phyloP scores from a whole-genome alignment of 1,140 invertebrate genomes.

The Manduca sexta region DNA sequence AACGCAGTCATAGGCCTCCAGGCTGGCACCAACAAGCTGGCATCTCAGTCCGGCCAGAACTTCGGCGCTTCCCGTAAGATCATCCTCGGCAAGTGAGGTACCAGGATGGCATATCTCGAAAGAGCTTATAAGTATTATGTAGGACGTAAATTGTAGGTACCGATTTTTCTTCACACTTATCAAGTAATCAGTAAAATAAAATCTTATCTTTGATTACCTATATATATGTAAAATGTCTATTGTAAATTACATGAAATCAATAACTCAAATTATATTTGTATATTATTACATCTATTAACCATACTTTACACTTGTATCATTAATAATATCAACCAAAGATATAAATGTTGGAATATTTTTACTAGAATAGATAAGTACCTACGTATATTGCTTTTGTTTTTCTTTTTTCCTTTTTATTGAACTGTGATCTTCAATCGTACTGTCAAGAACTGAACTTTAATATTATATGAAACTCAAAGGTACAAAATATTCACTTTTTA shows the following conservation, averaged over 20 bases:
- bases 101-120: slow-evolving; percentile 11
- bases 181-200: not conserved
- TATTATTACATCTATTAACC: too few species aligned
- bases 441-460: too few species aligned
- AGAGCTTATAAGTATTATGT: not conserved
- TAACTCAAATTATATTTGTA: not conserved
- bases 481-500: too few species aligned
- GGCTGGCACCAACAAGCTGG: slow-evolving; percentile 93
- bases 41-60: slow-evolving; percentile 90
- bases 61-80: slow-evolving; percentile 92
- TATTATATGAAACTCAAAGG: too few species aligned
- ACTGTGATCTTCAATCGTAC: too few species aligned
- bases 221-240: not conserved
- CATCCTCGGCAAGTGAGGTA: slow-evolving; percentile 83
- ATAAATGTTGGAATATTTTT: not conserved
- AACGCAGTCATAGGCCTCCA: slow-evolving; percentile 92
- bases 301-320: not conserved
- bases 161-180: too few species aligned
- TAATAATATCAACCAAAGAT: not conserved
- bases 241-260: not conserved
- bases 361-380: not conserved
- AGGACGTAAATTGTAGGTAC: too few species aligned
- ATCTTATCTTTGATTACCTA: not conserved
- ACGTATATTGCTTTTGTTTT: not conserved
- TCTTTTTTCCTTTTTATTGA: not conserved